A percentile compares a stretch with the other conserved stretches of the same genome.
Conservation (phyloP, 23 tunicate species). For the Phallusia fumigata region DNA sequence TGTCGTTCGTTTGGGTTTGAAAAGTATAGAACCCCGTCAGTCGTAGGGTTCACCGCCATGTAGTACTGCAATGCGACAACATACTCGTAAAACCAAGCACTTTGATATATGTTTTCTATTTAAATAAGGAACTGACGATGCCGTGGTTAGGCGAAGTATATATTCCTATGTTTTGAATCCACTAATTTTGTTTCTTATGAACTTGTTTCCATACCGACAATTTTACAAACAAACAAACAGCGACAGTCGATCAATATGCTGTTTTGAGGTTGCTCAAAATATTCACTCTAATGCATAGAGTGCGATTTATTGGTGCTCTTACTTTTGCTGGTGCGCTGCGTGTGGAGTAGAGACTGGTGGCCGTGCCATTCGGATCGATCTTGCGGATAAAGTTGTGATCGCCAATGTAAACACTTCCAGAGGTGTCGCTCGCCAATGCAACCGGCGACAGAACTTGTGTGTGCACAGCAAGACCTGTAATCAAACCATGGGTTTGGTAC, state of each 20-base stretch:
- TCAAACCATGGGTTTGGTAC: neutral
- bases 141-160: too few species aligned
- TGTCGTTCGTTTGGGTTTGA: conserved; percentile 62
- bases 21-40: conserved; percentile 61
- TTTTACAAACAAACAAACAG: too few species aligned
- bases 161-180: too few species aligned
- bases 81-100: neutral
- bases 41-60: conserved; percentile 73
- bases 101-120: too few species aligned
- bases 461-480: conserved; percentile 43
- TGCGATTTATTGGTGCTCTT: neutral
- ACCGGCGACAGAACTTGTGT: conserved; percentile 71
- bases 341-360: conserved; percentile 53
- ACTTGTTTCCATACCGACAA: too few species aligned
- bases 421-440: conserved; percentile 67
- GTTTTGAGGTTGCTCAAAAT: neutral
- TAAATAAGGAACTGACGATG: too few species aligned
- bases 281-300: neutral
- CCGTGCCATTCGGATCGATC: conserved; percentile 66
- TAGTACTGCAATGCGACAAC: conserved; percentile 56
- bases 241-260: too few species aligned
- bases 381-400: conserved; percentile 84
- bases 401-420: conserved; percentile 83
- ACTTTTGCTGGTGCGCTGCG: conserved; percentile 69
- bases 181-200: too few species aligned